These are phyloP conservation scores for Beroe ovata DNA, from an alignment of 37 sponge, comb jelly and placozoan species.

Conservation along the genomic window DNA sequence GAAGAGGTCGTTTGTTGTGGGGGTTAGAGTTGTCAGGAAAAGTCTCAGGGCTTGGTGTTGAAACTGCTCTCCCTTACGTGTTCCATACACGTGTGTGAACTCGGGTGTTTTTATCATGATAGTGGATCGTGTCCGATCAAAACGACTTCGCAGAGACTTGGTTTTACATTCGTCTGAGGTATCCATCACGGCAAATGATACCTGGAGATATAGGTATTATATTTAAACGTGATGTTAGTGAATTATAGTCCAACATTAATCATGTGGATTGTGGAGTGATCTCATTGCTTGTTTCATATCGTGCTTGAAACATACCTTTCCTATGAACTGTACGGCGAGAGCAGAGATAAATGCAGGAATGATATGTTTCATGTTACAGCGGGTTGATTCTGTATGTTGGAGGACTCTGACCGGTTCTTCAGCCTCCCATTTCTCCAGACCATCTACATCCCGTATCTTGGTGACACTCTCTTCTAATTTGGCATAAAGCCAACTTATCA, in stretches of 20 bases:
- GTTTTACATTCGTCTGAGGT: neutral
- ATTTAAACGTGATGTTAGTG: no score
- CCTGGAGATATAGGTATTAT: constrained; percentile 40
- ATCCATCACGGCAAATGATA: constrained; percentile 60
- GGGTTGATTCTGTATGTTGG: constrained; percentile 4
- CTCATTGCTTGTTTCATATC: no score
- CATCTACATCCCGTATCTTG: neutral
- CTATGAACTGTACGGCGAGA: constrained; percentile 64
- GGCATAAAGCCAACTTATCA: constrained; percentile 27
- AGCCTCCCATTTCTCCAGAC: constrained; percentile 11
- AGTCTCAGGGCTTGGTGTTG: constrained; percentile 56
- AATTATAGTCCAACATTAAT: no score
- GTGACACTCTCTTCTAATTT: constrained; percentile 3
- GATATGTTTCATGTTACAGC: constrained; percentile 4
- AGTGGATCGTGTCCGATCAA: neutral
- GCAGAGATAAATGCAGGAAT: constrained; percentile 60
- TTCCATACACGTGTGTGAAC: constrained; percentile 47
- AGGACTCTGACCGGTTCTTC: constrained; percentile 33
- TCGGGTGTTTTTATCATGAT: constrained; percentile 60
- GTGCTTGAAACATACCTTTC: no score
- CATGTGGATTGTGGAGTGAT: no score
- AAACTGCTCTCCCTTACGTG: constrained; percentile 54
- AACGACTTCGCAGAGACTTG: neutral
- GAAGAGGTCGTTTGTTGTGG: constrained; percentile 59
- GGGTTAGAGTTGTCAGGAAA: constrained; percentile 57